These are phyloP conservation scores for Drosophila albomicans DNA, from an alignment of 1,140 invertebrate species.

Conservation along the genomic window DNA sequence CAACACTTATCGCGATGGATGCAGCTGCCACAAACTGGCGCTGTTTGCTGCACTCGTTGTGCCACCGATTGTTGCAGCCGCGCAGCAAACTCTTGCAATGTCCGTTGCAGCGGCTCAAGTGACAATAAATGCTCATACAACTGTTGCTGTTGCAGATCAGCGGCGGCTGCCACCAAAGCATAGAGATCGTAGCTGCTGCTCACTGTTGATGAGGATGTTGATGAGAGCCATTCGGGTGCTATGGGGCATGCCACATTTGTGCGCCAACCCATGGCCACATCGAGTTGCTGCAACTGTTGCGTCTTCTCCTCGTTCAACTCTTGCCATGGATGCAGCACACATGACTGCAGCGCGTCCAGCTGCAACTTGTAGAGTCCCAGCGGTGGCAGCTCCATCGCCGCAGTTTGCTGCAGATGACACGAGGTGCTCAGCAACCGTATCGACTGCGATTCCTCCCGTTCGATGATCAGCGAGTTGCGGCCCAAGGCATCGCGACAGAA, in stretches of 20 bases:
- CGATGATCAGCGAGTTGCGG: slow-evolving; percentile 92
- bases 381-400: slow-evolving; percentile 89
- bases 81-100: slow-evolving; percentile 85
- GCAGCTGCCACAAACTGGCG: slow-evolving; percentile 89
- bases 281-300: slow-evolving; percentile 43
- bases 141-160: slow-evolving; percentile 48
- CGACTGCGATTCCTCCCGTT: slow-evolving; percentile 84
- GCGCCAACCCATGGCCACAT: slow-evolving; percentile 41
- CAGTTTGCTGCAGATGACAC: slow-evolving; percentile 68
- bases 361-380: slow-evolving; percentile 71
- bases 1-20: slow-evolving; percentile 86
- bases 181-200: slow-evolving; percentile 24
- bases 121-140: slow-evolving; percentile 36
- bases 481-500: slow-evolving; percentile 95
- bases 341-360: slow-evolving; percentile 25
- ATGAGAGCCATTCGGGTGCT: slow-evolving; percentile 50
- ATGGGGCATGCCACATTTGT: slow-evolving; percentile 26
- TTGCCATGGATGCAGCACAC: slow-evolving; percentile 64
- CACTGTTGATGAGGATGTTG: background rate
- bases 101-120: slow-evolving; percentile 58
- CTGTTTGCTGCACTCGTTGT: slow-evolving; percentile 88
- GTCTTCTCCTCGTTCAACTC: slow-evolving; percentile 11
- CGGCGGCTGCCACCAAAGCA: slow-evolving; percentile 52
- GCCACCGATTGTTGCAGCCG: slow-evolving; percentile 88
- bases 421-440: slow-evolving; percentile 88